Conservation (phyloP, 64 coral and sea anemone species). For the Hydrozoanthus tunicans region DNA sequence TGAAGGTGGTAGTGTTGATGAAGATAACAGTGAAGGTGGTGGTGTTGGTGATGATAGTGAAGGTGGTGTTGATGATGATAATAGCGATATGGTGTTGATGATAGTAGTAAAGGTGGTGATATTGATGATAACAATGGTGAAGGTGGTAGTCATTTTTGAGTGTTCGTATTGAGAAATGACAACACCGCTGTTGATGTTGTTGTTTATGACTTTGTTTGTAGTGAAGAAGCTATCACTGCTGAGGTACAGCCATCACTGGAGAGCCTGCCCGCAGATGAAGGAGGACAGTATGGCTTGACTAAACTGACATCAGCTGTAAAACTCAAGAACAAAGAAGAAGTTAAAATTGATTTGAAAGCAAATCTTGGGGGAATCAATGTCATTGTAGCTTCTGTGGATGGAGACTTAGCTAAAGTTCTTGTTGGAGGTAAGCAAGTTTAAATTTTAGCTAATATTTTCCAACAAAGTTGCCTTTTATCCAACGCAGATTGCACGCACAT, state of each 20-base stretch:
- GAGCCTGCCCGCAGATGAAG: neutral
- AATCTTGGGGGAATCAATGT: constrained; percentile 83
- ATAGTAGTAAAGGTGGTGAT: neutral
- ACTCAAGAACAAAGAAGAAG: constrained; percentile 36
- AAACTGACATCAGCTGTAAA: constrained; percentile 48
- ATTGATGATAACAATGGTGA: neutral
- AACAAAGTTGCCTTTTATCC: neutral
- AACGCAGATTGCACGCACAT: neutral
- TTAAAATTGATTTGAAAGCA: constrained; percentile 79
- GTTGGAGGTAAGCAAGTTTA: constrained; percentile 69
- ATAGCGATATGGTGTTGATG: neutral
- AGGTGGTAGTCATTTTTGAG: neutral
- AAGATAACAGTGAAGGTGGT: too few species aligned
- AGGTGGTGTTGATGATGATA: neutral
- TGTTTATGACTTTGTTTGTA: constrained; percentile 1
- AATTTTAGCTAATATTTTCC: neutral
- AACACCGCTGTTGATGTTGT: neutral
- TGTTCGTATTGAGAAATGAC: neutral
- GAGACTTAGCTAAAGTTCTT: constrained; percentile 72
- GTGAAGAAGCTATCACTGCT: constrained; percentile 46
- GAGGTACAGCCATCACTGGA: constrained; percentile 38
- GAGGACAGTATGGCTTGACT: constrained; percentile 22
- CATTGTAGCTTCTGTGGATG: constrained; percentile 73
- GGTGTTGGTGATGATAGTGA: neutral
- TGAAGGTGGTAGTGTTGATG: too few species aligned